Conservation (phyloP, 2,797 vertebrate genomes). For the Lagorchestes hirsutus region DNA sequence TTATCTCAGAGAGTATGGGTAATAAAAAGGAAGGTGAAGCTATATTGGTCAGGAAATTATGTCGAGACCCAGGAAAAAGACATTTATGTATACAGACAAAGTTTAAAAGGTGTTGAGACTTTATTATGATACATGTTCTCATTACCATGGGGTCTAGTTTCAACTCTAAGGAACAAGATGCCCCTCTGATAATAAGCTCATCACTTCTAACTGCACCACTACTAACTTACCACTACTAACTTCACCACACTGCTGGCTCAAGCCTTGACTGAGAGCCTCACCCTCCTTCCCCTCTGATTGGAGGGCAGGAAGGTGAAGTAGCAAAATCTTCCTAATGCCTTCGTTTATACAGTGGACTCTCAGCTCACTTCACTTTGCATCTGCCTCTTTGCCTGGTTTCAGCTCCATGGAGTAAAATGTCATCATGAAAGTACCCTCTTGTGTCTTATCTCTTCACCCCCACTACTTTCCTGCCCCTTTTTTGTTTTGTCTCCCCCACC, state of each 20-base stretch:
- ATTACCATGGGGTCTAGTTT: background rate
- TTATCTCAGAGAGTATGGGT: background rate
- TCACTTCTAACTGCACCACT: background rate
- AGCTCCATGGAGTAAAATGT: background rate
- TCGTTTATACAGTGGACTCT: background rate
- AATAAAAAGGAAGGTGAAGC: background rate
- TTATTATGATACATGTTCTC: background rate
- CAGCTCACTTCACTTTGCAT: background rate
- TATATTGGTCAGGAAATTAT: background rate
- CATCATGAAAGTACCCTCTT: background rate
- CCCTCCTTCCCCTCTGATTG: background rate
- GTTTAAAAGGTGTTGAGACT: background rate
- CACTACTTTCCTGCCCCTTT: background rate
- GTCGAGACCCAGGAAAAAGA: background rate
- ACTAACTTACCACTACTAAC: background rate
- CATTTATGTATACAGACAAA: background rate
- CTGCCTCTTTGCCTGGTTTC: background rate
- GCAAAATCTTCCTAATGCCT: background rate
- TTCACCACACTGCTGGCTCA: background rate
- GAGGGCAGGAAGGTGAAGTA: background rate
- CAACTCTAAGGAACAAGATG: background rate
- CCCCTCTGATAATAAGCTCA: background rate
- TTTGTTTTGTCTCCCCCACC: background rate
- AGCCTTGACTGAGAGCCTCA: background rate
- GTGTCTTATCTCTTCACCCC: background rate